phyloP scores from a whole-genome alignment of 2,113 vertebrate genomes.

The Poecilia latipinna region DNA sequence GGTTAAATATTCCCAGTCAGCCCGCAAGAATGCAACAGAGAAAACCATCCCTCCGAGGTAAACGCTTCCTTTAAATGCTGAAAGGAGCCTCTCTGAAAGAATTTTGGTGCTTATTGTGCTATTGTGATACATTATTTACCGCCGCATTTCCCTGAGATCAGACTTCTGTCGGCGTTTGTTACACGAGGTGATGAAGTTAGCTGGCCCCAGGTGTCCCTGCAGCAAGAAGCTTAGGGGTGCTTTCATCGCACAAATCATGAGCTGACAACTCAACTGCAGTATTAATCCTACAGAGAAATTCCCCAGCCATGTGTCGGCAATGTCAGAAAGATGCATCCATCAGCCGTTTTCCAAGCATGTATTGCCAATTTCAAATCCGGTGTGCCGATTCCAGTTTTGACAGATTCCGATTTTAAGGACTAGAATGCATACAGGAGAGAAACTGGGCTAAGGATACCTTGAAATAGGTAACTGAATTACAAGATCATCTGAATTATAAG shows the following conservation, averaged over 20 bases:
- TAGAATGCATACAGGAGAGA: no score
- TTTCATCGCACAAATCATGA: constrained; percentile 37
- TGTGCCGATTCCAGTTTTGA: no score
- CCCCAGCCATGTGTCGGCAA: neutral
- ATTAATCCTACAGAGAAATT: neutral
- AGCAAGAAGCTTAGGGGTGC: constrained; percentile 24
- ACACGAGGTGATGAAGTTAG: constrained; percentile 7
- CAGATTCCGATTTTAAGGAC: no score
- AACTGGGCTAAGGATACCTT: no score
- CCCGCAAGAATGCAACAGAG: neutral
- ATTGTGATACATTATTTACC: constrained; percentile 14
- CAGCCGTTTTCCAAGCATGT: no score
- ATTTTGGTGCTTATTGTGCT: neutral
- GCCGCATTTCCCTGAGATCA: constrained; percentile 19
- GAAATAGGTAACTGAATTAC: no score
- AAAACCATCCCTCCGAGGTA: neutral
- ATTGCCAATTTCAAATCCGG: no score
- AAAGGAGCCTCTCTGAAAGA: neutral
- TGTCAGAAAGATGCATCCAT: neutral
- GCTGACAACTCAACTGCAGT: constrained; percentile 34
- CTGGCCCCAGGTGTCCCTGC: constrained; percentile 43
- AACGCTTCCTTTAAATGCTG: neutral
- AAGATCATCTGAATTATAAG: no score
- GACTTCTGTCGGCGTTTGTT: constrained; percentile 20
- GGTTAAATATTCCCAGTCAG: neutral